A percentile compares a stretch with the other conserved stretches of the same genome.
These are phyloP conservation scores for Brachionus paranguensis DNA, from an alignment of 1,140 invertebrate species.

Conservation along the genomic window DNA sequence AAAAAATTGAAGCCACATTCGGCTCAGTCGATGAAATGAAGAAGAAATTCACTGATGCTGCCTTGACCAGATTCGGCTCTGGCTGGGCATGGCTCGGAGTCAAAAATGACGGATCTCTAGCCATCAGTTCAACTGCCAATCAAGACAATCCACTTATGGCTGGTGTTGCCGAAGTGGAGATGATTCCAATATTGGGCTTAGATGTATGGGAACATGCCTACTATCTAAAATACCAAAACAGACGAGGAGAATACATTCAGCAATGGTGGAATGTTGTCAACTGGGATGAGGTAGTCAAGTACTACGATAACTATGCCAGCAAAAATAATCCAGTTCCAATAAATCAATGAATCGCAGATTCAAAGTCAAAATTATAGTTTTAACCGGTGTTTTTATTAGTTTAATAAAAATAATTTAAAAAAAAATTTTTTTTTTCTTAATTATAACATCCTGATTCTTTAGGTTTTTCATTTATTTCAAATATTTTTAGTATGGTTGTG, in stretches of 20 bases:
- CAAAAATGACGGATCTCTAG: slow-evolving; percentile 59
- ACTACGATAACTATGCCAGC: slow-evolving; percentile 57
- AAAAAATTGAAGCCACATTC: slow-evolving; percentile 60
- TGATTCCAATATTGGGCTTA: slow-evolving; percentile 47
- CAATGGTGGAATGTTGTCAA: slow-evolving; percentile 94
- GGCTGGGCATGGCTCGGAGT: slow-evolving; percentile 98
- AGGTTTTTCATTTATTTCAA: background rate
- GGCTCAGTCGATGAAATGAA: slow-evolving; percentile 32
- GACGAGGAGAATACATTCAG: slow-evolving; percentile 84
- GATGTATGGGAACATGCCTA: slow-evolving; percentile 55
- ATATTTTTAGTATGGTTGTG: background rate
- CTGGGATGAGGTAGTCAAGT: slow-evolving; percentile 82
- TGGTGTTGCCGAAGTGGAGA: slow-evolving; percentile 52
- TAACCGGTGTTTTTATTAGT: background rate
- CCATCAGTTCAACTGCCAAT: slow-evolving; percentile 47
- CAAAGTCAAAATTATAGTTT: slow-evolving; percentile 3
- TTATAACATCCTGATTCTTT: slow-evolving; percentile 8
- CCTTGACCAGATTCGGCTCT: slow-evolving; percentile 89
- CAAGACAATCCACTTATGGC: slow-evolving; percentile 49
- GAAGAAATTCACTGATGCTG: slow-evolving; percentile 66
- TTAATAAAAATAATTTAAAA: background rate
- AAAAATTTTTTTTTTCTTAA: background rate
- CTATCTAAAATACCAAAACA: slow-evolving; percentile 50
- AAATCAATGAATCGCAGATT: background rate
- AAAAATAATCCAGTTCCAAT: slow-evolving; percentile 30